Evolutionary conservation across 2,888 invertebrate species (phyloP), one percentile per base, ranked within the genome.

Genomic region (Xestia ashworthii): DNA sequence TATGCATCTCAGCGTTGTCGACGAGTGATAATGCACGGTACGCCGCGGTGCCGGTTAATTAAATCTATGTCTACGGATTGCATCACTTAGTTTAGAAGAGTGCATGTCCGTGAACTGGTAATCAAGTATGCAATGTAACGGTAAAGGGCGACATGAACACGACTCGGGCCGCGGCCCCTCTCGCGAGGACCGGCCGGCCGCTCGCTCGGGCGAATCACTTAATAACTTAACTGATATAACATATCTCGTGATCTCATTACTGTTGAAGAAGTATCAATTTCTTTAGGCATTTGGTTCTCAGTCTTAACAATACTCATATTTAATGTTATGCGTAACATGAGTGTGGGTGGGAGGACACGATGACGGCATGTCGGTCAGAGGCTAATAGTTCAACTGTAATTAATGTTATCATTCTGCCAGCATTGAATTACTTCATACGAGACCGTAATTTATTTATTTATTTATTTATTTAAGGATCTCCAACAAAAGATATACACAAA

Each of bases 1-100:
- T 92, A 94, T 94, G 93, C 94, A 93, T 93, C 93, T 92, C 91
- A 89, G 62, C 46, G 88, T 87, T 80, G 88, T 83, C 87, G 88
- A 82, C 82, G 64, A 87, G 83, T 88, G 85, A 87, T 89, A 88
- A 89, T 85, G 85, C 71, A 83, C 81, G 88, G 79, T 78, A 60
- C 78, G 75, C 70, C 74, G 78, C 79, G 82, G 81, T 74, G 80
- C 75, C 71, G 79, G 82, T 82, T 90, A 87, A 90, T 90, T 89
- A 88, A 89, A 85, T 88, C 82, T 75, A 85, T 88, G 81, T 86
- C 71, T 81, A 80, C 76, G 67, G 74, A 81, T 88, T 89, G 84
- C 88, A 89, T 82, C 89, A 87, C 74, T 78, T 70, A 79, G 72
- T 83, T 83, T 87, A 68, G 79, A 81, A 80, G 81, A 87, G 77